Conservation (phyloP, 2,888 invertebrate genomes). For the Drosophila flavopinicola region DNA sequence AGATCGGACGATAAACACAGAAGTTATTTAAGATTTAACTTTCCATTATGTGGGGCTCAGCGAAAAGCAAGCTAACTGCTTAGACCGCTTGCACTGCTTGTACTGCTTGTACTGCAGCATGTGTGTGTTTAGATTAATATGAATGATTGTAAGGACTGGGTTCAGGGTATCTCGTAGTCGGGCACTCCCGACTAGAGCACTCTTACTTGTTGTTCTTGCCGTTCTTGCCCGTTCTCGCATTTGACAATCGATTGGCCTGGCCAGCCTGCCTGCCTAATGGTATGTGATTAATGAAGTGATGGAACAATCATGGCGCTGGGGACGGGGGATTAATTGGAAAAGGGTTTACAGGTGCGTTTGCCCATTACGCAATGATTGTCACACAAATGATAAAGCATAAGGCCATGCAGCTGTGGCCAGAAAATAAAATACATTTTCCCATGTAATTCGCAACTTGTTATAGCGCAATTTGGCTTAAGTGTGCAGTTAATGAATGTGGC, state of each 20-base stretch:
- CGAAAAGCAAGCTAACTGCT: too few species aligned
- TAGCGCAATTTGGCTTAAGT: conserved; percentile 11
- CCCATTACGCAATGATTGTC: conserved; percentile 28
- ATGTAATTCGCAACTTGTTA: conserved; percentile 42
- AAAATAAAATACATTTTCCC: conserved; percentile 2
- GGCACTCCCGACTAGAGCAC: too few species aligned
- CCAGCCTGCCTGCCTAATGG: conserved; percentile 56
- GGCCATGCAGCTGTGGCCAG: neutral
- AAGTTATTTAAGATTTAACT: too few species aligned
- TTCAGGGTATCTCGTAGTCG: too few species aligned
- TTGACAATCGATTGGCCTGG: conserved; percentile 67
- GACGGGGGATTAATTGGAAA: conserved; percentile 8
- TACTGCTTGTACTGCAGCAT: too few species aligned
- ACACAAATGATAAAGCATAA: neutral
- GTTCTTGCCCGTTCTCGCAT: too few species aligned
- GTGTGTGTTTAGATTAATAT: too few species aligned
- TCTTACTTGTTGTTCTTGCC: conserved; percentile 7
- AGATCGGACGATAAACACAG: too few species aligned
- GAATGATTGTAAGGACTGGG: too few species aligned
- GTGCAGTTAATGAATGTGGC: neutral
- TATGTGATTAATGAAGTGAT: conserved; percentile 70
- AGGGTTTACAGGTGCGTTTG: conserved; percentile 37
- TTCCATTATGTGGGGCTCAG: too few species aligned
- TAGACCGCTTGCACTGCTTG: too few species aligned
- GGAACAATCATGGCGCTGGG: conserved; percentile 15